Base-by-base conservation (phyloP, 1,140 invertebrate genomes). In the Euwallacea fornicatus region DNA sequence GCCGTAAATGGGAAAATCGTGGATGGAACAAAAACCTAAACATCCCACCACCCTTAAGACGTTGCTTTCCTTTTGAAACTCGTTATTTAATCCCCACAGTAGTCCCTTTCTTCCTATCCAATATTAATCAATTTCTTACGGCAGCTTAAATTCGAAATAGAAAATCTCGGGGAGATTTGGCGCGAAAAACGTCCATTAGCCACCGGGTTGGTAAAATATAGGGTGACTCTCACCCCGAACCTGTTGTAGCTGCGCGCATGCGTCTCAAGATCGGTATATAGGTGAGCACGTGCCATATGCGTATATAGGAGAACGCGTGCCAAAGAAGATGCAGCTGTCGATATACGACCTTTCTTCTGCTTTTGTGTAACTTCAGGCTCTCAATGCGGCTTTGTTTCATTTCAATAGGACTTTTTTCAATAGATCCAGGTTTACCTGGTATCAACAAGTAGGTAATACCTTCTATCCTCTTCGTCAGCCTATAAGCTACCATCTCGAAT, bases 361-460 rank as follows among this genome's bases (percentile, higher is more conserved):
- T 67, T 67, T 67, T 67, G 66, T 67, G 55, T 59, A 59, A 60
- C 56, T 59, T 16, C 43, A 44, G 55, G 42, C 54, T 67, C 66
- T 67, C 56, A 59, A 67, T 67, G 66, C 21, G 42, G 55, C 56
- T 59, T 67, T 67, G 66, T 67, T 60, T 67, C 55, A 41, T 59
- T 66, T 67, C 15, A 6, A 43, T 55, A 59, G 53, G 21, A 67
- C 15, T 59, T 59, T 21, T 44, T 67, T 67, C 15, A 42, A 67
- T 58, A 60, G 55, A 60, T 67, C 66, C 66, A 7, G 21, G 66
- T 60, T 59, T 67, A 67, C 66, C 66, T 67, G 66, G 66, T 59
- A 67, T 67, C 66, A 59, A 67, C 66, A 67, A 67, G 66, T 67
- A 60, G 66, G 66, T 67, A 67, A 67, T 67, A 67, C 66, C 59